These are phyloP conservation scores for Phyto melanocephala DNA, from an alignment of 2,888 invertebrate species.

Conservation along the genomic window DNA sequence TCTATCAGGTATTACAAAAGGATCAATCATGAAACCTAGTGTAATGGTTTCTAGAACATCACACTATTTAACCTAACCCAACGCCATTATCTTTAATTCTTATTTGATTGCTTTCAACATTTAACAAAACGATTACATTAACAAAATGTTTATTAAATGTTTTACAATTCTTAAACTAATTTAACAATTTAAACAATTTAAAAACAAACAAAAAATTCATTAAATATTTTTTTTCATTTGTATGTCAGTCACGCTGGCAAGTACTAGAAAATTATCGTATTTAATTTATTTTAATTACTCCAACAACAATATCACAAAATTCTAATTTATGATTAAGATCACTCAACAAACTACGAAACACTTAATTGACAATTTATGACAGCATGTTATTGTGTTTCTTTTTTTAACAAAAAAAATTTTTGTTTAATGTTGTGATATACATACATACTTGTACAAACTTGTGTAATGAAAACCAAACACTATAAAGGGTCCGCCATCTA, in stretches of 20 bases:
- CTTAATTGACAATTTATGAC: conserved; percentile 29
- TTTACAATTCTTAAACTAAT: not conserved
- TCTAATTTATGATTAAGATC: conserved; percentile 15
- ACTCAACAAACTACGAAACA: not conserved
- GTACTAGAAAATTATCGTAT: not conserved
- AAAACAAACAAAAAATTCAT: not conserved
- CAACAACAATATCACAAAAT: not conserved
- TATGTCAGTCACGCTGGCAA: not conserved
- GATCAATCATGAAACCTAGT: no score
- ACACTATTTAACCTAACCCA: no score
- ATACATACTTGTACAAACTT: no score
- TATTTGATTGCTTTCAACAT: not conserved
- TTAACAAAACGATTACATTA: not conserved
- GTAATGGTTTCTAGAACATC: no score
- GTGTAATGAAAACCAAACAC: no score
- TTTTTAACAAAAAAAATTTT: not conserved
- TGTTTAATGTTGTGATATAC: no score
- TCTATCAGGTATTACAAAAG: no score
- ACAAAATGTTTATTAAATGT: not conserved
- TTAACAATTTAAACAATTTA: conserved; percentile 17
- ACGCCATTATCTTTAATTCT: no score
- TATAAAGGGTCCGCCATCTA: no score
- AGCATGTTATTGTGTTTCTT: not conserved
- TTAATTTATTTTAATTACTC: not conserved
- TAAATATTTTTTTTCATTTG: not conserved